These are phyloP conservation scores for Sthenelais limicola DNA, from an alignment of 2,888 invertebrate genomes.

Conservation along the genomic window DNA sequence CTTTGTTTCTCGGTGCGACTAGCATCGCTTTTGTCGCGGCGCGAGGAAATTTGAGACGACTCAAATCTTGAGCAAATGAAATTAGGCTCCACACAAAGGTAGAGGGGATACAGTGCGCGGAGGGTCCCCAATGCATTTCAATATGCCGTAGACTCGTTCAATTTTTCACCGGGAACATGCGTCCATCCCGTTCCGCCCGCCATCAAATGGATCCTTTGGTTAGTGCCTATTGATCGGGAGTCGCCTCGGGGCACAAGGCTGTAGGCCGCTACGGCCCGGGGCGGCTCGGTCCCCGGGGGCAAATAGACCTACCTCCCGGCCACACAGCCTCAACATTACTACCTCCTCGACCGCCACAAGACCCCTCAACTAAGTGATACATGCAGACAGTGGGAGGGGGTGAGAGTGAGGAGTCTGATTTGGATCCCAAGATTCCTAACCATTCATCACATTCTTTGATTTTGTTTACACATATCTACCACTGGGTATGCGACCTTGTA, in stretches of 20 bases:
- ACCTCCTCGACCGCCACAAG: neutral
- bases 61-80: slow-evolving; percentile 37
- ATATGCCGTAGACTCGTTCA: slow-evolving; percentile 32
- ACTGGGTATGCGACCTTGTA: too few relatives aligned
- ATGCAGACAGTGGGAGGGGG: too few relatives aligned
- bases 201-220: slow-evolving; percentile 22
- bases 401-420: too few relatives aligned
- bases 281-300: slow-evolving; percentile 29
- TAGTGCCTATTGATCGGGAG: slow-evolving; percentile 22
- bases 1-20: slow-evolving; percentile 28
- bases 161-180: slow-evolving; percentile 35
- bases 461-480: too few relatives aligned
- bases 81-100: slow-evolving; percentile 34
- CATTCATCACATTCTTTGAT: too few relatives aligned
- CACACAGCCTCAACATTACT: too few relatives aligned
- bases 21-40: slow-evolving; percentile 28
- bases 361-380: neutral
- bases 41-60: slow-evolving; percentile 38
- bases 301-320: slow-evolving; percentile 35
- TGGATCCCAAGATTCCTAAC: too few relatives aligned
- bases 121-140: slow-evolving; percentile 31
- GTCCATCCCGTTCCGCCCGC: slow-evolving; percentile 14
- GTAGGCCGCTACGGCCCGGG: slow-evolving; percentile 12
- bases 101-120: slow-evolving; percentile 16
- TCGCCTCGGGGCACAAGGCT: slow-evolving; percentile 11